These are phyloP conservation scores for Phrynosoma platyrhinos DNA, from an alignment of 2,113 vertebrate species.

Conservation along the genomic window DNA sequence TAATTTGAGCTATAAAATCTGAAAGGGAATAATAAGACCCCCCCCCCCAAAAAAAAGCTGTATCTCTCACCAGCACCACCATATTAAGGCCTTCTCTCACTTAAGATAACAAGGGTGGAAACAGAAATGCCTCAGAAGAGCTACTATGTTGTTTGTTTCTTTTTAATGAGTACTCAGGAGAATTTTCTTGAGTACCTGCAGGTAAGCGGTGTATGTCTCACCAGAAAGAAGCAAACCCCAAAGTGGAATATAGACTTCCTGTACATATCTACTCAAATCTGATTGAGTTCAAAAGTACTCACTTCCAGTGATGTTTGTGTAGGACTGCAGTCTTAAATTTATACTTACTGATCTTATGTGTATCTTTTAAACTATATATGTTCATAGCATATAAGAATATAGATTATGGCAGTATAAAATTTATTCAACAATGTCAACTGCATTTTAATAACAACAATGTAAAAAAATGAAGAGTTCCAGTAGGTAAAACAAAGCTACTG, in stretches of 20 bases:
- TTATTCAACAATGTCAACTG: not conserved
- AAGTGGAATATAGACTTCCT: not conserved
- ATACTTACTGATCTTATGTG: not conserved
- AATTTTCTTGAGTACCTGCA: constrained; percentile 17
- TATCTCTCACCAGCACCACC: not conserved
- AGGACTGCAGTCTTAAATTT: not conserved
- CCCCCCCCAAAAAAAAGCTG: not conserved
- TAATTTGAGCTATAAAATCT: not conserved
- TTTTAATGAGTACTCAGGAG: constrained; percentile 59
- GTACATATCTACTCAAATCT: not conserved
- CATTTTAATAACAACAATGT: not conserved
- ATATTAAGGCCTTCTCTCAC: not conserved
- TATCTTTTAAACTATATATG: not conserved
- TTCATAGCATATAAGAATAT: not conserved
- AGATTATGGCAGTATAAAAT: not conserved
- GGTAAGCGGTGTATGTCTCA: not conserved
- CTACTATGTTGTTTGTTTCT: constrained; percentile 34
- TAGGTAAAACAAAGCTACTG: not conserved
- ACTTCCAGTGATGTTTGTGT: not conserved
- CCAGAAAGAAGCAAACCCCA: constrained; percentile 3
- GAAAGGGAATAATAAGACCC: not conserved
- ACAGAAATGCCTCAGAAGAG: constrained; percentile 19
- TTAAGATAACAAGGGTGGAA: constrained; percentile 22
- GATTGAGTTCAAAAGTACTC: not conserved
- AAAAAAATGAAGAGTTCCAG: not conserved